phyloP scores from a whole-genome alignment of 2,888 invertebrate species.

The Orthosia gracilis region DNA sequence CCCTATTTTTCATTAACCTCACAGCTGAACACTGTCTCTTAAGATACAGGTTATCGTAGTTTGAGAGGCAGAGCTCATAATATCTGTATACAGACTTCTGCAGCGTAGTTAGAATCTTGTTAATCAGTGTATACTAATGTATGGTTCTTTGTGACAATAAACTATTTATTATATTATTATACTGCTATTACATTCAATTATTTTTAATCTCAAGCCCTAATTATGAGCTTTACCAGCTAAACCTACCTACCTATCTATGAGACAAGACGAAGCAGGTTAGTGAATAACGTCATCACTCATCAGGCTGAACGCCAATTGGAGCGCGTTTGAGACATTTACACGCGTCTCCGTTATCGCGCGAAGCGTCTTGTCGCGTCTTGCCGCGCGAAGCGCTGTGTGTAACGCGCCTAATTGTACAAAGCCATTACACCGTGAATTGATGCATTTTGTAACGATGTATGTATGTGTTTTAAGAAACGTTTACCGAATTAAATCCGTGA shows the following conservation, averaged over 20 bases:
- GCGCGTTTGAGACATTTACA: slow-evolving; percentile 34
- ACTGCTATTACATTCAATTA: not conserved
- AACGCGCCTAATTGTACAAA: slow-evolving; percentile 29
- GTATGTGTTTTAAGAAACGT: too few species aligned
- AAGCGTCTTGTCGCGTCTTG: slow-evolving; percentile 17
- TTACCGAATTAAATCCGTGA: too few species aligned
- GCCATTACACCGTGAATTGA: not conserved
- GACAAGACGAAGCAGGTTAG: slow-evolving; percentile 40
- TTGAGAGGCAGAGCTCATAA: too few species aligned
- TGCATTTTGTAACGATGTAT: not conserved
- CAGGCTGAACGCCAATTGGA: slow-evolving; percentile 39
- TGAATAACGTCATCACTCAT: slow-evolving; percentile 35
- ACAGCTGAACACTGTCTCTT: too few species aligned
- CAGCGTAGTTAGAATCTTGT: too few species aligned
- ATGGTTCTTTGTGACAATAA: too few species aligned
- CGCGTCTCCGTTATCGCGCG: slow-evolving; percentile 12
- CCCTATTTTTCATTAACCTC: too few species aligned
- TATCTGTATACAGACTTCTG: too few species aligned
- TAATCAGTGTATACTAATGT: too few species aligned
- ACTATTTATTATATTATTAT: too few species aligned
- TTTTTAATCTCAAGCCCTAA: slow-evolving; percentile 1
- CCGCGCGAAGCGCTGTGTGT: slow-evolving; percentile 22
- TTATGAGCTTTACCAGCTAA: slow-evolving; percentile 19
- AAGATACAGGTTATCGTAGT: too few species aligned
- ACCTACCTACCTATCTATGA: slow-evolving; percentile 36